Percentiles rank a stretch among this genome's conserved stretches.
Conservation (phyloP, 2,797 vertebrate species). For the Enteromius fasciolatus region DNA sequence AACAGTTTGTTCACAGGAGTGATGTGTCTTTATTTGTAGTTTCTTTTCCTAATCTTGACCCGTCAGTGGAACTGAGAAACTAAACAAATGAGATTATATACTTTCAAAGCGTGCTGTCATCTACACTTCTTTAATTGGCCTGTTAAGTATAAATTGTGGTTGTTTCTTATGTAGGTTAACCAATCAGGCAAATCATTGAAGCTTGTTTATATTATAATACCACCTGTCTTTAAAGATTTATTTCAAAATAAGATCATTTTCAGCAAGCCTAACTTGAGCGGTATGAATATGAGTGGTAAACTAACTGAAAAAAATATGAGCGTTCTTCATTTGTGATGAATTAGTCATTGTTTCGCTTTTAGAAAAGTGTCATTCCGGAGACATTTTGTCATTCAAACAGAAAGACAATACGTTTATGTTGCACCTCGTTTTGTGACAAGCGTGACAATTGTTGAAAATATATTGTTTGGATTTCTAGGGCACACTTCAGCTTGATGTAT, state of each 20-base stretch:
- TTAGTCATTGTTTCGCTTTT: not conserved
- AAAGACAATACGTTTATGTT: not conserved
- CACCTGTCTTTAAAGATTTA: not conserved
- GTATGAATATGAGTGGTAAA: constrained; percentile 10
- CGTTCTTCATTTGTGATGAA: not conserved
- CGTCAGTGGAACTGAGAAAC: not conserved
- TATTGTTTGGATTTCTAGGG: constrained; percentile 5
- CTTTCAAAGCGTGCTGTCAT: constrained; percentile 8
- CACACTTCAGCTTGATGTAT: not conserved
- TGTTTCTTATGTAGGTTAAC: not conserved
- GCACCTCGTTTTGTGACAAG: not conserved
- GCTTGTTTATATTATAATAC: not conserved
- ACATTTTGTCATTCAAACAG: not conserved
- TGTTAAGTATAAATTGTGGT: not conserved
- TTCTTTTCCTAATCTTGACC: not conserved
- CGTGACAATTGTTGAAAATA: not conserved
- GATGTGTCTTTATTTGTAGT: not conserved
- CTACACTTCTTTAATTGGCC: not conserved
- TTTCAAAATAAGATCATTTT: not conserved
- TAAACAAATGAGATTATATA: not conserved
- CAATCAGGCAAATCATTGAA: not conserved
- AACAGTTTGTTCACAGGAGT: not conserved
- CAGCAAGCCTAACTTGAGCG: not conserved
- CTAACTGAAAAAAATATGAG: not conserved
- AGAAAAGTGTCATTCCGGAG: not conserved